Evolutionary conservation across 1,140 invertebrate genomes (phyloP).

Genomic region (Cyphomyrmex costatus): DNA sequence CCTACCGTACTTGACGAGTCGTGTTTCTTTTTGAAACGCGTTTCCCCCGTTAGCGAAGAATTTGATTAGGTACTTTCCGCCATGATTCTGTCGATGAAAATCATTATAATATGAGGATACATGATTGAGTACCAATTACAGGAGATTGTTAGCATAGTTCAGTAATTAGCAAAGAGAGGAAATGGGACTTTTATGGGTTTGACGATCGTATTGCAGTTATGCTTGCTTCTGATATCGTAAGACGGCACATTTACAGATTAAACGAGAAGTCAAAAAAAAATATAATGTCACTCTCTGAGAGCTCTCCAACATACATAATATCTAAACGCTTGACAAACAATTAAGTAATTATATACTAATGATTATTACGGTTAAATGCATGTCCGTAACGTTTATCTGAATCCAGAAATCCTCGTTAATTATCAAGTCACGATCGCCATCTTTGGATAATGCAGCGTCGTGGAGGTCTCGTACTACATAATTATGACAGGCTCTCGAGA

Average conservation of each 20-base stretch:
- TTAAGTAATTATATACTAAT: conserved; percentile 17
- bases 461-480: conserved; percentile 24
- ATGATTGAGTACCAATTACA: conserved; percentile 28
- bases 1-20: conserved; percentile 52
- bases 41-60: neutral
- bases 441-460: conserved; percentile 12
- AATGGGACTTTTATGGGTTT: conserved; percentile 22
- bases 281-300: neutral
- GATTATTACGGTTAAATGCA: conserved; percentile 57
- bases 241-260: neutral
- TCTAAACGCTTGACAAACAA: neutral
- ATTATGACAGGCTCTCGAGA: conserved; percentile 62
- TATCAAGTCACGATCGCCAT: conserved; percentile 54
- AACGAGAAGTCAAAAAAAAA: neutral
- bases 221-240: neutral
- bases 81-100: neutral
- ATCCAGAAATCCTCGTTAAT: conserved; percentile 64
- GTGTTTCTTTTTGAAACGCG: conserved; percentile 45
- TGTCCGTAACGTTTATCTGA: conserved; percentile 35
- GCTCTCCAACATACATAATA: neutral
- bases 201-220: neutral
- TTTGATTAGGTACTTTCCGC: conserved; percentile 48
- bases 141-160: conserved; percentile 9
- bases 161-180: neutral
- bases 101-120: conserved; percentile 15